Base-by-base conservation (phyloP, 2,113 vertebrate genomes). In the Galeopterus variegatus region DNA sequence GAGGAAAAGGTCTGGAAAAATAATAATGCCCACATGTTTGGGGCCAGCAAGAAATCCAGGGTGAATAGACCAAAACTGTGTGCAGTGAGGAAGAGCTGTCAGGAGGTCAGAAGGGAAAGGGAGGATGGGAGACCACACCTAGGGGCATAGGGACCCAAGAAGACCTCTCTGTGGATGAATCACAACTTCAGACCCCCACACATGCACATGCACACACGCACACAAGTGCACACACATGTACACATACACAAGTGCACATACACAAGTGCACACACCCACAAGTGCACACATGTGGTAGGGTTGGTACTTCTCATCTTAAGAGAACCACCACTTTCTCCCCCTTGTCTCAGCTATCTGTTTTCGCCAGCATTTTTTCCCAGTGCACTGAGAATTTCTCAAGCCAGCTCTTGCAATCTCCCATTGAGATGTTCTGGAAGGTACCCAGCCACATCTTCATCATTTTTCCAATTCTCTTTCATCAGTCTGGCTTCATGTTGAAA, bases 181-280 rank as follows among this genome's bases (percentile, higher is more conserved):
- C 41, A 41, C 41, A 41, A 41, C 41, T 41, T 41, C 41, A 41
- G 41, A 41, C 41, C 41, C 41, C 41, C 50, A 21, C 8, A 54
- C 28, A 79, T 21, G 18, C 8, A 18, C 67, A 58, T n/a, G 7
- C n/a, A 41, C 41, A 41, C 41, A 41, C 4, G 41, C 3, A 41
- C 41, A 41, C 41, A 41, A 41, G 41, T 41, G 54, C 33, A 70
- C 45, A 26, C 33, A 88, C 24, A 73, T 24, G 33, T 9, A 41
- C n/a, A 60, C 1, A 31, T 4, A 10, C 15, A 1, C 15, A 1
- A 6, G 24, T 12, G 18, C 15, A n/a, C 15, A 67, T 33, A 56
- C 4, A 3, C 48, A 69, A 1, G 31, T 3, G 7, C 15, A 0
- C 12, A 24, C 12, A 26, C 33, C 28, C 24, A 17, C 23, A 8